phyloP scores from a whole-genome alignment of 2,113 vertebrate genomes.

The Elephantulus edwardii region DNA sequence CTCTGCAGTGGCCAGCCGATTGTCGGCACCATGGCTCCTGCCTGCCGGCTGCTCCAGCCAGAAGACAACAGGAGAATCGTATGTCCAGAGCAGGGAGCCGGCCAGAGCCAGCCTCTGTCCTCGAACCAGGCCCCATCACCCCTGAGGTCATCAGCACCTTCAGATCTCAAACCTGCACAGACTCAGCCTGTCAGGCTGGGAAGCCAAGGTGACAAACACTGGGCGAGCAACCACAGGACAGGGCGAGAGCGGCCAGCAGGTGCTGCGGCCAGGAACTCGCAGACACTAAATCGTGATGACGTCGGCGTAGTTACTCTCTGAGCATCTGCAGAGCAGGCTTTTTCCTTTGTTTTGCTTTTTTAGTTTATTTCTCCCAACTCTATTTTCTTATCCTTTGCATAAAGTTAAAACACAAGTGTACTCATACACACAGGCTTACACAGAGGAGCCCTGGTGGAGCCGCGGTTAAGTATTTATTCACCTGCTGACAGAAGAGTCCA shows the following conservation, averaged over 20 bases:
- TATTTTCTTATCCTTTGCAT: too few relatives aligned
- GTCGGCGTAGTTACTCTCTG: too few relatives aligned
- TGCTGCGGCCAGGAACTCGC: neutral
- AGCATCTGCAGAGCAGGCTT: too few relatives aligned
- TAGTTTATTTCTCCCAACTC: too few relatives aligned
- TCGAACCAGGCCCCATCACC: neutral
- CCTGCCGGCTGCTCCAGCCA: conserved; percentile 29
- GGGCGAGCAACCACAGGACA: neutral
- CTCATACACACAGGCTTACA: too few relatives aligned
- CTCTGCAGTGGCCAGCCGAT: neutral
- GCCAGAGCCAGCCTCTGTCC: neutral
- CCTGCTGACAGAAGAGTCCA: too few relatives aligned
- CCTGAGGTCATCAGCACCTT: neutral
- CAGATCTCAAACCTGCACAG: neutral
- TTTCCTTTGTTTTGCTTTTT: too few relatives aligned
- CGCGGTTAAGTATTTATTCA: too few relatives aligned
- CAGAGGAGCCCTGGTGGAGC: too few relatives aligned
- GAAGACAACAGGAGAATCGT: conserved; percentile 34
- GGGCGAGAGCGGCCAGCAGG: neutral
- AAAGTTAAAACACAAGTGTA: too few relatives aligned
- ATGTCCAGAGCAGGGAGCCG: neutral
- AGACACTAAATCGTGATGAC: too few relatives aligned
- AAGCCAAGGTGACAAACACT: neutral
- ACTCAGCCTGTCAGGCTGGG: too few relatives aligned
- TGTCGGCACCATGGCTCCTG: neutral